phyloP scores from a whole-genome alignment of 2,113 vertebrate species.

The Odontophorus gujanensis region DNA sequence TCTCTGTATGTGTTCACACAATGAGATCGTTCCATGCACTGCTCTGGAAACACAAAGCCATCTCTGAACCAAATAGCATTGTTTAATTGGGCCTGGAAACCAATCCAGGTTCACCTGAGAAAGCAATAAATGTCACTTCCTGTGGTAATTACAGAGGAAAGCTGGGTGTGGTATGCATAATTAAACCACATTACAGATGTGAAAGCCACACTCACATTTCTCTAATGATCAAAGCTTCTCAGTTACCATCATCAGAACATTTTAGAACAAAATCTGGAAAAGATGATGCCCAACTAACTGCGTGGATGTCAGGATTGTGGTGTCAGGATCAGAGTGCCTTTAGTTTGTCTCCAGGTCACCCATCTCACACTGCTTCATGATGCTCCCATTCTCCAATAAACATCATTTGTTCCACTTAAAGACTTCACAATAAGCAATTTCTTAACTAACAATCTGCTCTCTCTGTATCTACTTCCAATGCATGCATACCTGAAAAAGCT shows the following conservation, averaged over 20 bases:
- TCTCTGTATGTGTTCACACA: not conserved
- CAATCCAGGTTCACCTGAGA: not conserved
- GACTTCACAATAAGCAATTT: too few relatives aligned
- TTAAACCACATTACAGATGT: not conserved
- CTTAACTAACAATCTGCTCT: too few relatives aligned
- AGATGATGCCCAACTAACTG: too few relatives aligned
- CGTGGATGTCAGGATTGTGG: too few relatives aligned
- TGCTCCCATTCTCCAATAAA: too few relatives aligned
- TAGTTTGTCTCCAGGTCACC: too few relatives aligned
- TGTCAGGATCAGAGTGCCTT: not conserved
- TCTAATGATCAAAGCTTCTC: not conserved
- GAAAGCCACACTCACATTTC: not conserved
- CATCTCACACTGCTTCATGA: too few relatives aligned
- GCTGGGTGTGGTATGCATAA: not conserved
- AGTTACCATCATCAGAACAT: not conserved
- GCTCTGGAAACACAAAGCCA: not conserved
- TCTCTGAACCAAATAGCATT: not conserved
- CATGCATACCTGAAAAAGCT: too few relatives aligned
- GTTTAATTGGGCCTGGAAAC: not conserved
- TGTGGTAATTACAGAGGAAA: not conserved
- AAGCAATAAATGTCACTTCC: not conserved
- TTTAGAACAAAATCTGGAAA: too few relatives aligned
- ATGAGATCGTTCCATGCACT: not conserved
- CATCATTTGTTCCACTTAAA: too few relatives aligned
- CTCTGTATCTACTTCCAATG: too few relatives aligned